Evolutionary conservation across 2,797 vertebrate genomes (phyloP), one percentile per base, ranked within the genome.

Genomic region (Lutjanus campechanus): DNA sequence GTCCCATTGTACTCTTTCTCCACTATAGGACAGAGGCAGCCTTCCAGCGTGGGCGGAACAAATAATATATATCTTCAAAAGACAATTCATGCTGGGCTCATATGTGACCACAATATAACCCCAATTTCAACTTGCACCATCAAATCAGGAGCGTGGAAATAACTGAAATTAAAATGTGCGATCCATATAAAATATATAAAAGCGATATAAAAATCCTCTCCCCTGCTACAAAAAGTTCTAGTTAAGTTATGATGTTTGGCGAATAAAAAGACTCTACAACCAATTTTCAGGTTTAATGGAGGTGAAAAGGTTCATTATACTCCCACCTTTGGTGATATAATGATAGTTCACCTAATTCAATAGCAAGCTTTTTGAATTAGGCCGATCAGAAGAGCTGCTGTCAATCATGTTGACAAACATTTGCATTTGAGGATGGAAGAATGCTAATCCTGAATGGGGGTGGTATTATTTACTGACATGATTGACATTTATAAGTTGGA

Each of bases 281-380:
- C 87, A 92, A 93, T 92, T 92, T 92, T 84, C 87, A 89, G 87
- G 85, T 87, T 88, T 87, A 91, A 91, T 90, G 85, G 86, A 88
- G 90, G 85, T 89, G 88, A 92, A 91, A 92, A 65, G 78, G 85
- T 89, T 91, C 81, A 86, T 90, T 89, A 90, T 60, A 80, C 83
- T 88, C 79, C 80, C 78, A 85, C 83, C 83, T 90, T 85, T 82
- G 76, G 67, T 72, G 87, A 87, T 87, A 60, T 90, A 76, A 90
- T 81, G 75, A 89, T 79, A 71, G 79, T 79, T 86, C 64, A 44
- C 66, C 73, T 80, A 79, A 84, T 84, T 86, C 74, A 77, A 77
- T 36, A 49, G 78, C 46, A 7, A 81, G 78, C 44, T 77, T 55
- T 87, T 77, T 83, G 69, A 81, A 85, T 79, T 56, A 77, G 56